Evolutionary conservation across 1,140 invertebrate genomes (phyloP), one percentile per base, ranked within the genome.

Genomic region (Teleogryllus occipitalis): DNA sequence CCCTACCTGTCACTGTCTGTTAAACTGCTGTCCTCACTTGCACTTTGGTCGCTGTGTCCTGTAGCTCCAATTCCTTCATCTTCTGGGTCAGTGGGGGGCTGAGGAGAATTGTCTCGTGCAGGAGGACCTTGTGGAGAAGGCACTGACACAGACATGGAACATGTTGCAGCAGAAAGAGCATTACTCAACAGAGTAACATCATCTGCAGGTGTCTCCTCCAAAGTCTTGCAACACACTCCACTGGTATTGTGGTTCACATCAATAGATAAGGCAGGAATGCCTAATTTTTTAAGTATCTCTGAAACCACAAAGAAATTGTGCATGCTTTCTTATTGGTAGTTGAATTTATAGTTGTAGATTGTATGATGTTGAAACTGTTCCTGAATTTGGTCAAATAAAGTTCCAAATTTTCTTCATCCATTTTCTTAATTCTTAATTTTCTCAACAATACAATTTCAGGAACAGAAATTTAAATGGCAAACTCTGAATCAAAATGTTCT

Each of bases 21-120:
- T 21, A 94, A 86, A 83, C 92, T 93, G 82, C 92, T 93, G 84
- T 94, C 93, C 84, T 94, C 93, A 83, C 91, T 93, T 82, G 92
- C 92, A 85, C 92, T 94, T 82, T 92, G 91, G 82, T 90, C 89
- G 80, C 86, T 84, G 77, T 83, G 82, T 39, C 82, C 82, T 15
- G 78, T 82, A 74, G 84, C 84, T 21, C 82, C 83, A 18, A 83
- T 82, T 12, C 83, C 84, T 78, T 85, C 84, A 80, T 85, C 84
- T 79, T 83, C 83, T 21, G 80, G 81, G 80, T 83, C 81, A 80
- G 80, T 79, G 15, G 79, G 75, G 8, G 78, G 73, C 27, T 79
- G 77, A 7, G 79, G 79, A 7, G 79, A 80, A 72, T 47, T 80
- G 15, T 80, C 79, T 39, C 79, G 54, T 14, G 73, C 72, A 15